phyloP scores from a whole-genome alignment of 2,797 vertebrate species.

The Tolypeutes matacus region DNA sequence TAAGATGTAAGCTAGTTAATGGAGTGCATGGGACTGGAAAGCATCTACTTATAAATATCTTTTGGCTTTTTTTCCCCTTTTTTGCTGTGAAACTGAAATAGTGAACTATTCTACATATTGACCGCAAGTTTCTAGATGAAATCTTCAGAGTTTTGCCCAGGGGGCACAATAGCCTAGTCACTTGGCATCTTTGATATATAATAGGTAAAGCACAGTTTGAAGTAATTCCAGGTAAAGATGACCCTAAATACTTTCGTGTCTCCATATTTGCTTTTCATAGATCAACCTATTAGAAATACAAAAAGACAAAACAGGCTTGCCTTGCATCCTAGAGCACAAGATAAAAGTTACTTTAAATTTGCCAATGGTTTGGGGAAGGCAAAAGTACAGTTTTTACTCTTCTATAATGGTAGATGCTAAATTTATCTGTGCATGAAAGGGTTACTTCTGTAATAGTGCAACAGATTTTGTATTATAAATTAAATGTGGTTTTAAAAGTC shows the following conservation, averaged over 20 bases:
- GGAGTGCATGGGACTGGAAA: slow-evolving; percentile 91
- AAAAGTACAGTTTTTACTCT: slow-evolving; percentile 78
- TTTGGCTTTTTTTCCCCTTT: slow-evolving; percentile 68
- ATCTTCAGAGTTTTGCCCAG: slow-evolving; percentile 76
- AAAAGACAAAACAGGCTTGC: slow-evolving; percentile 66
- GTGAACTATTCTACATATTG: slow-evolving; percentile 83
- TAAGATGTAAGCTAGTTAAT: slow-evolving; percentile 90
- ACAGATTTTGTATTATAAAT: slow-evolving; percentile 94
- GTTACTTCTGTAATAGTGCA: slow-evolving; percentile 91
- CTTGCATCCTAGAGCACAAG: slow-evolving; percentile 86
- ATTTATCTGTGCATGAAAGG: slow-evolving; percentile 92
- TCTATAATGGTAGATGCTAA: slow-evolving; percentile 88
- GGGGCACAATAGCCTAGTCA: slow-evolving; percentile 60
- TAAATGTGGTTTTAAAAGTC: slow-evolving; percentile 96
- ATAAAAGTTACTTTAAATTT: slow-evolving; percentile 79
- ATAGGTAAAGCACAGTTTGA: slow-evolving; percentile 85
- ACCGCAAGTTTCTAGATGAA: slow-evolving; percentile 79
- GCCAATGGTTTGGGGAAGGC: slow-evolving; percentile 69
- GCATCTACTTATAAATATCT: slow-evolving; percentile 88
- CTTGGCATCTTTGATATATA: slow-evolving; percentile 69
- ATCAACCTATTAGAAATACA: slow-evolving; percentile 70
- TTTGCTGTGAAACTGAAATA: slow-evolving; percentile 91
- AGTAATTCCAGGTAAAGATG: slow-evolving; percentile 66
- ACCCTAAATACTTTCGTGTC: slow-evolving; percentile 61
- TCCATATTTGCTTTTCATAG: slow-evolving; percentile 83